A percentile compares a stretch with the other conserved stretches of the same genome.
These are phyloP conservation scores for Melipona bicolor DNA, from an alignment of 2,888 invertebrate species.

Conservation along the genomic window DNA sequence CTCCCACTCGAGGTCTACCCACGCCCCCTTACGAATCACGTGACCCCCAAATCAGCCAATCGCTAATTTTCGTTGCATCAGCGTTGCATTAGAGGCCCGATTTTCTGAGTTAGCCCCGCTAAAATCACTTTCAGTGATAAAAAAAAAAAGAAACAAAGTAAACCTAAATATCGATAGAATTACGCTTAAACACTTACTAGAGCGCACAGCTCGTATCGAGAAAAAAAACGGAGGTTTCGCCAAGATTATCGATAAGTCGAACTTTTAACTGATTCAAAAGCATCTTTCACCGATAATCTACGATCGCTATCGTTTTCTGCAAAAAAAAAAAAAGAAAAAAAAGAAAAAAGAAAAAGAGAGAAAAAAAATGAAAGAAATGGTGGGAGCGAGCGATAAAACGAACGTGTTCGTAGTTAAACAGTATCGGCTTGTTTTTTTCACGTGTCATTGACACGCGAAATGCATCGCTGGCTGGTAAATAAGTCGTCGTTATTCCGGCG, in stretches of 20 bases:
- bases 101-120: too few species aligned
- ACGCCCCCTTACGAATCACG: too few species aligned
- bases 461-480: constrained; percentile 15
- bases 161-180: too few species aligned
- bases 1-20: too few species aligned
- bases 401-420: neutral
- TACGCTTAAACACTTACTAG: neutral
- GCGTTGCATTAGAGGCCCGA: too few species aligned
- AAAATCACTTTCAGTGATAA: too few species aligned
- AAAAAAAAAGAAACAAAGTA: neutral
- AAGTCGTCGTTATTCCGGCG: constrained; percentile 11
- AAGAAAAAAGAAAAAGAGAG: too few species aligned
- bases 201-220: neutral
- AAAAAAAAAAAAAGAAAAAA: neutral
- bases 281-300: constrained; percentile 2
- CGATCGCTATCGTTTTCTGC: neutral
- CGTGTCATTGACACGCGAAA: constrained; percentile 27
- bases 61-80: too few species aligned
- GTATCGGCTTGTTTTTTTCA: constrained; percentile 12
- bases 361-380: too few species aligned
- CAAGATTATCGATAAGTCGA: constrained; percentile 5
- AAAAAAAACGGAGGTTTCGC: neutral
- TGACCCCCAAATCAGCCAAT: too few species aligned
- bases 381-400: neutral
- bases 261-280: constrained; percentile 9